Percentiles rank a stretch among this genome's conserved stretches.
phyloP scores from a whole-genome alignment of 2,797 vertebrate genomes.

The Morelia viridis region DNA sequence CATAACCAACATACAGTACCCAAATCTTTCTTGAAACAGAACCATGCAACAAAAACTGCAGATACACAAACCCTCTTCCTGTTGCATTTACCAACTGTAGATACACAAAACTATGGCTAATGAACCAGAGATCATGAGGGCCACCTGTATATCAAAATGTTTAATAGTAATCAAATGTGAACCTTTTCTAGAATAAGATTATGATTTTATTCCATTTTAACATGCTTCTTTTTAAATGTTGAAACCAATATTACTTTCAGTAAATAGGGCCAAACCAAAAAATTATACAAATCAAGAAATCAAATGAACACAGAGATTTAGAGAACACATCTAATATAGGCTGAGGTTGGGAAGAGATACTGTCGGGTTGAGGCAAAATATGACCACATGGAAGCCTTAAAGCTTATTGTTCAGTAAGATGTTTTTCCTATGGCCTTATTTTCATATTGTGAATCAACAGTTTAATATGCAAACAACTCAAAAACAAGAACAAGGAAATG shows the following conservation, averaged over 20 bases:
- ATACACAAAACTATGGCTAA: background rate
- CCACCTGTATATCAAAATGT: constrained; percentile 34
- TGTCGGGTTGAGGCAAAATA: background rate
- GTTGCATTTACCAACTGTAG: background rate
- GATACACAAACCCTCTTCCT: background rate
- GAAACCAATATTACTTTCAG: background rate
- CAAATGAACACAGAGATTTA: background rate
- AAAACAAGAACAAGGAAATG: constrained; percentile 30
- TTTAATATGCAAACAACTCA: background rate
- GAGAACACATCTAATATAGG: background rate
- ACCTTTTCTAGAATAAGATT: background rate
- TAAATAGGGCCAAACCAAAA: constrained; percentile 21
- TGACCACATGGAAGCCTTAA: background rate
- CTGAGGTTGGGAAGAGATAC: background rate
- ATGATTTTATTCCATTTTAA: constrained; percentile 29
- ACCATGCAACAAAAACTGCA: background rate
- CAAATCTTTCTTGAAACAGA: background rate
- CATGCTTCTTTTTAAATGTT: background rate
- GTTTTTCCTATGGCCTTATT: background rate
- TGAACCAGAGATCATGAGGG: background rate
- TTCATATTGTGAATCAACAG: background rate
- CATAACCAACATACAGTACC: background rate
- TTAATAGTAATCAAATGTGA: constrained; percentile 29
- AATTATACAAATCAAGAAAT: background rate
- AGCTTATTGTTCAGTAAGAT: background rate